Evolutionary conservation across 2,888 invertebrate species (phyloP), one percentile per base, ranked within the genome.

Genomic region (Erebia aethiops): DNA sequence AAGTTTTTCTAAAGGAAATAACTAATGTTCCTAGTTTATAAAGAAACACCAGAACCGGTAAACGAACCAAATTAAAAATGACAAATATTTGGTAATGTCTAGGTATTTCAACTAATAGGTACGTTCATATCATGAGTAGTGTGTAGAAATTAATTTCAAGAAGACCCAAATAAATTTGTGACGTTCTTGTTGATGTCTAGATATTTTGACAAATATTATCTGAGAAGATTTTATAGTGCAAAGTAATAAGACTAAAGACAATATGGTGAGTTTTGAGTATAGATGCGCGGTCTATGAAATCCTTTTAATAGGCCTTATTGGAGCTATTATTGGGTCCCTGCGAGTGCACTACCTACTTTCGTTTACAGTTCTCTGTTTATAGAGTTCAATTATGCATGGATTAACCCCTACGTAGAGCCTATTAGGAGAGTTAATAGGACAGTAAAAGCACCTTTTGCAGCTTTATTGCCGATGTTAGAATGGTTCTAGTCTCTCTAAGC

Each of bases 391-490:
- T 76, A 80, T 70, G 76, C 74, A 75, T 74, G 71, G 70, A 69
- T 76, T 74, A 74, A 77, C 75, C 74, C 57, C 73, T 65, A 54
- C 71, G 71, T 68, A 70, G 64, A 66, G 70, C 75, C 78, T 69
- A 76, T 77, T 77, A 77, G 72, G 70, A 77, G 75, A 77, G 78
- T 81, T 81, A 84, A 87, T 84, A 82, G 82, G 80, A 80, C 80
- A 80, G 82, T 82, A 87, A 86, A 87, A 85, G 84, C 83, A 84
- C 77, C 84, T 87, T 85, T 86, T 82, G 85, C 83, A 87, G 82
- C 82, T 88, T 88, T 89, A 88, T 88, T 85, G 83, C 85, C 80
- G 82, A 86, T 84, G 88, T 90, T 89, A 89, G 88, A 87, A 85
- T 83, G 81, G 82, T 80, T 83, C 82, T 81, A 82, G 79, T 74